Conservation (phyloP, 92 coral and sea anemone genomes). For the Pocillopora meandrina region DNA sequence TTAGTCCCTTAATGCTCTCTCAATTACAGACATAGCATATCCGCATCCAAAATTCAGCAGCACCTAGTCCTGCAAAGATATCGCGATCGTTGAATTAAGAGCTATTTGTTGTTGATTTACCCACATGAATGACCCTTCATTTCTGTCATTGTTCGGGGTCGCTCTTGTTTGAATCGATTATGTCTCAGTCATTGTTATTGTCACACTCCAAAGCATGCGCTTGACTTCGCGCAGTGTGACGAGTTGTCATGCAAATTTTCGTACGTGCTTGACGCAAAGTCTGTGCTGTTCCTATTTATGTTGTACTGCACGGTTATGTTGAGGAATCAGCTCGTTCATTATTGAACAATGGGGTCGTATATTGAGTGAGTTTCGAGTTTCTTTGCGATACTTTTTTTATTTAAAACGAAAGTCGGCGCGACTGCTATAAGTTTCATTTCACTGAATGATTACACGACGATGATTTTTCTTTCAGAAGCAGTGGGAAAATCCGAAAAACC, state of each 20-base stretch:
- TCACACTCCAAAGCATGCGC: not conserved
- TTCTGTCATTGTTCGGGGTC: not conserved
- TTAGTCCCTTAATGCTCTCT: no score
- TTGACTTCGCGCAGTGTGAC: not conserved
- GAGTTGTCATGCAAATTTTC: slow-evolving; percentile 11
- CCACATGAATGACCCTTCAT: not conserved
- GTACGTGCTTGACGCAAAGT: slow-evolving; percentile 1
- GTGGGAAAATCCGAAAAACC: not conserved
- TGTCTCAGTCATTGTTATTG: not conserved
- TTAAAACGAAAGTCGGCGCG: not conserved
- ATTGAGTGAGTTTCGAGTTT: slow-evolving; percentile 11
- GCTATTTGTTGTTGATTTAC: not conserved
- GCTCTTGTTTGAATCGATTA: not conserved
- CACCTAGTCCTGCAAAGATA: not conserved
- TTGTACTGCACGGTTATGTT: not conserved
- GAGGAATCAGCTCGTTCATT: not conserved
- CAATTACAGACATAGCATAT: no score
- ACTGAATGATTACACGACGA: not conserved
- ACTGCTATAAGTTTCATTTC: not conserved
- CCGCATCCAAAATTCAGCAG: no score
- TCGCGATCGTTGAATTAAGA: not conserved
- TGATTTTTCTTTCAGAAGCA: slow-evolving; percentile 16
- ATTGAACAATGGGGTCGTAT: not conserved
- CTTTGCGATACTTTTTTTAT: not conserved
- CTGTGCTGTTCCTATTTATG: not conserved